Base-by-base conservation (phyloP, 2,888 invertebrate species). In the Brachycybe producta region DNA sequence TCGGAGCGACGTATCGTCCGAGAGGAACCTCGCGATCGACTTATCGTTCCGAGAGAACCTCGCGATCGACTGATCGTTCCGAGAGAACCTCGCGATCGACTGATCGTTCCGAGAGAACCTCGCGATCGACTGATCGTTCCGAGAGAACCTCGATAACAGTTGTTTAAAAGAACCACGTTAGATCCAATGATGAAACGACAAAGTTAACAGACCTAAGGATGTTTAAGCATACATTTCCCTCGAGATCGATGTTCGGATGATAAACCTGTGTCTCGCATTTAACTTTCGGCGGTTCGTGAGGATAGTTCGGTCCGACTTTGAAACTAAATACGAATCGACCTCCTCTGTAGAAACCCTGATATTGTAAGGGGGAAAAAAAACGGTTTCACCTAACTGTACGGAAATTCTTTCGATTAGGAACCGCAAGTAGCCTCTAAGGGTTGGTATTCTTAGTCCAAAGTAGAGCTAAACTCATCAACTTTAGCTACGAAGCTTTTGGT, bases 261-360 rank as follows among this genome's bases (percentile, higher is more conserved):
- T 95, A 97, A 44, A 95, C 91, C 65, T 85, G 84, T 38, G 94
- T 94, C 72, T 90, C 91, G 72, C 95, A 95, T 71, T 95, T 95
- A 28, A 97, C 95, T 73, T 97, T 97, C 19, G 95, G 95, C 39
- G 95, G 92, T 69, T 95, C 94, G 65, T 95, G 95, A 27, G 95
- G 95, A 71, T 97, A 97, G 70, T 87, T 92, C 64, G 90, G 90
- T 60, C 92, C 91, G 65, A 97, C 87, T 77, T 87, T 88, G 75
- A 97, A 97, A 73, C 86, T 92, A 76, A 97, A 97, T 61, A 84
- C 77, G 72, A 97, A 97, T 67, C 84, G 75, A 53, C 95, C 95
- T 59, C 84, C 83, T 74, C 84, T 79, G 69, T 95, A 95, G 70
- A 91, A 94, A 48, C 94, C 94, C 78, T 80, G 61, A 34, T 59